phyloP scores from a whole-genome alignment of 1,140 invertebrate species.

The Drosophila navojoa region DNA sequence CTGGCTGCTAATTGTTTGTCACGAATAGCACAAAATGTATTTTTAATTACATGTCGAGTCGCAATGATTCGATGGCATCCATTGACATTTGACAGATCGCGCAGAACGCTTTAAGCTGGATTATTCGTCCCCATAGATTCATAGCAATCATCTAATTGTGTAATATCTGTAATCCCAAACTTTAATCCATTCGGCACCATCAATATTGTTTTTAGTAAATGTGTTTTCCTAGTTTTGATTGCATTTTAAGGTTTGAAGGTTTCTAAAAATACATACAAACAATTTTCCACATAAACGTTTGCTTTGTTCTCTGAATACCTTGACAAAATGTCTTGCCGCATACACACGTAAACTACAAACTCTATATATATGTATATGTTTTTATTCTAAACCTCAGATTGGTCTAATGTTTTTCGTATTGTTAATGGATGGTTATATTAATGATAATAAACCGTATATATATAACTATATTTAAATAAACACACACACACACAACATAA shows the following conservation, averaged over 20 bases:
- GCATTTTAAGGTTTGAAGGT: constrained; percentile 61
- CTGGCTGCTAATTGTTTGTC: constrained; percentile 20
- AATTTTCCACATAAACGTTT: constrained; percentile 26
- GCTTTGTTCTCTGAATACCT: constrained; percentile 45
- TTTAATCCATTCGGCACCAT: constrained; percentile 21
- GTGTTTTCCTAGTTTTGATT: constrained; percentile 68
- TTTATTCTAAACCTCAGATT: constrained; percentile 61
- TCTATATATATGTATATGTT: constrained; percentile 44
- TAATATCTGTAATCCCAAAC: neutral
- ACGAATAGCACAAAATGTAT: constrained; percentile 13
- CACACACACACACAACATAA: constrained; percentile 15
- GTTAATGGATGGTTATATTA: constrained; percentile 45
- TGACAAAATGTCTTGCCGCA: constrained; percentile 58
- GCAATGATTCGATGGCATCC: constrained; percentile 1
- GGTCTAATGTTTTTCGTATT: constrained; percentile 70
- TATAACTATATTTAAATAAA: neutral
- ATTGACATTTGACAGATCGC: constrained; percentile 3
- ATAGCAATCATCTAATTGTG: neutral
- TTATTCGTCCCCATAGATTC: neutral
- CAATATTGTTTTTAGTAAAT: constrained; percentile 42
- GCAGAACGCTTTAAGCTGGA: neutral
- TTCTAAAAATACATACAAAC: constrained; percentile 13
- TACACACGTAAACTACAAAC: constrained; percentile 42
- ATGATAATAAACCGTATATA: constrained; percentile 7
- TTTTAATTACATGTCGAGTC: constrained; percentile 17